Percentiles rank a stretch among this genome's conserved stretches.
Conservation (phyloP, 2,113 vertebrate genomes). For the Amphiprion ocellaris region DNA sequence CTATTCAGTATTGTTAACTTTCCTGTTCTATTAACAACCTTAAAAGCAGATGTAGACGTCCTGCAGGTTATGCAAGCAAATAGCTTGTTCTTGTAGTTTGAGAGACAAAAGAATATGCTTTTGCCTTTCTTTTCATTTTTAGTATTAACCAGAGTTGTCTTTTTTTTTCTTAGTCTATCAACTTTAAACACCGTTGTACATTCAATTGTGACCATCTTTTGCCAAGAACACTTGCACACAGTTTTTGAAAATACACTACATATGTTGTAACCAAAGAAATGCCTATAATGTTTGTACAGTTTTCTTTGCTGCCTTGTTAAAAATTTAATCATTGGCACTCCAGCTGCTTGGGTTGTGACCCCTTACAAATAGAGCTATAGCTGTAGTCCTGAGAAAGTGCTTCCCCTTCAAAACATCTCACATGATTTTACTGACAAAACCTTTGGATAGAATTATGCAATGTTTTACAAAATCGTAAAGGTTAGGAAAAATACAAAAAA, state of each 20-base stretch:
- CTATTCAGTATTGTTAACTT: not conserved
- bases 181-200: no score
- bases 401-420: not conserved
- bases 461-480: no score
- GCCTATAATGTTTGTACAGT: not conserved
- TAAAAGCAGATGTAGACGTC: no score
- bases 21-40: not conserved
- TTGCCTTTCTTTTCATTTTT: not conserved
- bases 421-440: not conserved
- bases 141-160: not conserved
- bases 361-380: not conserved
- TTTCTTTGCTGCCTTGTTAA: constrained; percentile 4
- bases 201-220: no score
- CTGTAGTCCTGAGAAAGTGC: not conserved
- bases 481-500: no score
- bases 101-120: not conserved
- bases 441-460: not conserved
- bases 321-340: not conserved
- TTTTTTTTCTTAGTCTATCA: no score
- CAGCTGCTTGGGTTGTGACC: not conserved
- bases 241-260: no score
- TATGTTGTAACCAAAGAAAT: not conserved
- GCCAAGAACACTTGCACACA: no score
- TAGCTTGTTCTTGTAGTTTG: not conserved
- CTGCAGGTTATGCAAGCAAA: not conserved